Conservation (phyloP, 2,113 vertebrate species). For the Tamias sibiricus region DNA sequence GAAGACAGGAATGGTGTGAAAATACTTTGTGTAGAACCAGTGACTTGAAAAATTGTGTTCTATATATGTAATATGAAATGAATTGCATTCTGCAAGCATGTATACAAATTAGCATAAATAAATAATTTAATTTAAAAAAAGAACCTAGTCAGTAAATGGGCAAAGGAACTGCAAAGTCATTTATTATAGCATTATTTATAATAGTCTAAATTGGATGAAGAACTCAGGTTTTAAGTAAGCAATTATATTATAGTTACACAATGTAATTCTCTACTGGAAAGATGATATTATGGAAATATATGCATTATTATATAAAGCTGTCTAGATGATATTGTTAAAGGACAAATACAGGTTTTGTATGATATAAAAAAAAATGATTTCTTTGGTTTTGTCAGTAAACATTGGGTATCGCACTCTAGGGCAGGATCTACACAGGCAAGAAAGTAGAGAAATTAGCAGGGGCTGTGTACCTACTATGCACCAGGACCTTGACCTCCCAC, state of each 20-base stretch:
- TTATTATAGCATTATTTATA: background rate
- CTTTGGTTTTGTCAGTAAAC: background rate
- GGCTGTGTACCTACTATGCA: background rate
- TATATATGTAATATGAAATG: no score
- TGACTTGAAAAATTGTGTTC: no score
- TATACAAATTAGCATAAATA: no score
- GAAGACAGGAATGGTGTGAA: no score
- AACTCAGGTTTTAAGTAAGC: background rate
- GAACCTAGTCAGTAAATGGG: no score
- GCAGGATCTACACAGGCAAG: no score
- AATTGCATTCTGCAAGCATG: no score
- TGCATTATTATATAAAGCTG: background rate
- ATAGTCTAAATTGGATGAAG: background rate
- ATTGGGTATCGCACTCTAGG: background rate
- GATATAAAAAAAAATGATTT: background rate
- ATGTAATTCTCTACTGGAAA: background rate
- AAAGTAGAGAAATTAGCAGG: background rate
- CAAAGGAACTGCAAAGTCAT: background rate
- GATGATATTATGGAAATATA: background rate
- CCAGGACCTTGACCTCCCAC: background rate
- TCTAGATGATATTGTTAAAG: background rate
- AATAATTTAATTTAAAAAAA: no score
- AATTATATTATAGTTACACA: background rate
- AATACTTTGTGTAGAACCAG: no score
- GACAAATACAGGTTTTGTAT: background rate